Evolutionary conservation across 2,888 invertebrate species (phyloP), one percentile per base, ranked within the genome.

Genomic region (Caradrina clavipalpis): DNA sequence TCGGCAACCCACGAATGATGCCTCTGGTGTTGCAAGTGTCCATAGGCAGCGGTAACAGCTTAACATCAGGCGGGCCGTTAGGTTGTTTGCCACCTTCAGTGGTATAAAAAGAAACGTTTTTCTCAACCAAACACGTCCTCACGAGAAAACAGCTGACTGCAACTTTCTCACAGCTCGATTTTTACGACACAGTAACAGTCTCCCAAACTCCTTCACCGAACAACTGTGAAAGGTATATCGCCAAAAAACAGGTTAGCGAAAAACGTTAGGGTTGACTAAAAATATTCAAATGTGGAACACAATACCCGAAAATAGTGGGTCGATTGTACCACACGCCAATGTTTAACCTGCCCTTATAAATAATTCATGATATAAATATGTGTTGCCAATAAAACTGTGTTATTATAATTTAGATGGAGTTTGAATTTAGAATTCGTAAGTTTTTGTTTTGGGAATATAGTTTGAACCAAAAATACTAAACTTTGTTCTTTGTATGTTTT

Each of bases 201-300:
- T 56, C 50, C 60, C 17, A 45, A 4, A 15, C 45, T 45, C 17
- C 17, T 5, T 79, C 35, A 66, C 57, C 45, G 35, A 73, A 64
- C 49, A 63, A 57, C 50, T 39, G 45, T 35, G 53, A 79, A 72
- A 76, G 60, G 69, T 69, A 62, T 72, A 73, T 78, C 56, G 74
- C 76, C 75, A 82, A 86, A 88, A 89, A 87, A 87, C 82, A 85
- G 82, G 86, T 89, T 85, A 84, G 79, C 83, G 80, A 82, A 84
- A 72, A 86, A 86, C 78, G 81, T 84, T 80, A 73, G 86, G 87
- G 78, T 82, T 79, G 81, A 85, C 79, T 85, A 89, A 89, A 91
- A 91, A 89, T 91, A 92, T 92, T 92, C 90, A 91, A 90, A 92
- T 88, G 85, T 84, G 75, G 86, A 84, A 84, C 82, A 88, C 87